phyloP scores from a whole-genome alignment of 2,888 invertebrate genomes.

The Metallyticus violacea region DNA sequence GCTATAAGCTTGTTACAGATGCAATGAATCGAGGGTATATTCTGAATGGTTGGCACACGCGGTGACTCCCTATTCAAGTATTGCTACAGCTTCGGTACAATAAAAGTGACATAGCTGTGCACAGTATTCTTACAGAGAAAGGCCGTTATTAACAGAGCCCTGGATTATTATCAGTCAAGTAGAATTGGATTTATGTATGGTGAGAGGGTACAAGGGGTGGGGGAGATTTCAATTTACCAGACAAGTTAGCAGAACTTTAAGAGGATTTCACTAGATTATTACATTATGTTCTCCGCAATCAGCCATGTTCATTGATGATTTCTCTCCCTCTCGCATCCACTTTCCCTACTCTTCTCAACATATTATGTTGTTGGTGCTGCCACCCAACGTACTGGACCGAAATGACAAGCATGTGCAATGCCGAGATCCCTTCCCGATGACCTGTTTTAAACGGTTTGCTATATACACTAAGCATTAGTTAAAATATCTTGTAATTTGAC shows the following conservation, averaged over 20 bases:
- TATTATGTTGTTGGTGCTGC: background rate
- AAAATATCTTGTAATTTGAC: no score
- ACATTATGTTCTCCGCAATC: background rate
- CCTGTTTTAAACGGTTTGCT: background rate
- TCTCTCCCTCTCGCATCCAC: background rate
- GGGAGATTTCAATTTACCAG: conserved; percentile 8
- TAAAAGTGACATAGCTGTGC: no score
- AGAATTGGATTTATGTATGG: background rate
- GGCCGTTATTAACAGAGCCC: background rate
- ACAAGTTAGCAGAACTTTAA: conserved; percentile 15
- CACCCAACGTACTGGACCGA: background rate
- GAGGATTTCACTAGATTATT: conserved; percentile 16
- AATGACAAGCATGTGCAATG: background rate
- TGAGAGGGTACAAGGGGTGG: background rate
- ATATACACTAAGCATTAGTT: no score
- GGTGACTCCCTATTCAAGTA: no score
- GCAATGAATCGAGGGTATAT: no score
- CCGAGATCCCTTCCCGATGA: background rate
- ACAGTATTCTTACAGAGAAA: background rate
- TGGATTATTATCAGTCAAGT: background rate
- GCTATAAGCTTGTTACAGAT: no score
- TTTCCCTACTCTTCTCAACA: background rate
- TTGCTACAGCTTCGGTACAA: no score
- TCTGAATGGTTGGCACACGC: no score
- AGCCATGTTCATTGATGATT: background rate